Conservation (phyloP, 2,797 vertebrate species). For the Micromesistius poutassou region DNA sequence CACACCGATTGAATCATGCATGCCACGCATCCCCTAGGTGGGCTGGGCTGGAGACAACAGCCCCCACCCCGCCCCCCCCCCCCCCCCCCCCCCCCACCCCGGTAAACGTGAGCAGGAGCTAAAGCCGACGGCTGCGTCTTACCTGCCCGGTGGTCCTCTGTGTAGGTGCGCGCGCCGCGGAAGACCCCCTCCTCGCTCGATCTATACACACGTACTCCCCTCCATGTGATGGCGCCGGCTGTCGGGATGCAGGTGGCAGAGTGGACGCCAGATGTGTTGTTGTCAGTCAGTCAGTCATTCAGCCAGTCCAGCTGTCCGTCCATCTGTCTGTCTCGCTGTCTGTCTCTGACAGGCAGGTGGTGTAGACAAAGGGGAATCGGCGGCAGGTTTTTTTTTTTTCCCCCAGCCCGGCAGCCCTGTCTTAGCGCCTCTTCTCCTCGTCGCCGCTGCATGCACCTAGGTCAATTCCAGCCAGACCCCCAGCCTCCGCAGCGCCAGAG, state of each 20-base stretch:
- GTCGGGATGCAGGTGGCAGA: neutral
- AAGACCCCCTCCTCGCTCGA: constrained; percentile 54
- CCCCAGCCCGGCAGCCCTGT: constrained; percentile 45
- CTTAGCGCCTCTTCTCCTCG: constrained; percentile 62
- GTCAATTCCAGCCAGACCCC: constrained; percentile 69
- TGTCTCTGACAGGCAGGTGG: constrained; percentile 45
- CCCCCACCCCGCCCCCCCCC: too few species aligned
- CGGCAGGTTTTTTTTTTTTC: constrained; percentile 49
- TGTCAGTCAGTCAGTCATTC: neutral
- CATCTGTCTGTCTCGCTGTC: neutral
- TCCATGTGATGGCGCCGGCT: neutral
- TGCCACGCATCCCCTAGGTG: neutral
- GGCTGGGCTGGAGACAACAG: neutral
- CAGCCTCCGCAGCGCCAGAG: constrained; percentile 63
- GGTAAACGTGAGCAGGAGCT: neutral
- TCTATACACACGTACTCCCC: constrained; percentile 61
- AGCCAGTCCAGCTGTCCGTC: neutral
- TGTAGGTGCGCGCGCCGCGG: constrained; percentile 51
- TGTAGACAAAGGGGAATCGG: constrained; percentile 32
- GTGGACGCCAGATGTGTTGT: too few species aligned
- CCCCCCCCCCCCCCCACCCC: too few species aligned
- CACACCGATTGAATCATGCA: neutral
- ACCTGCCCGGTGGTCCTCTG: constrained; percentile 47
- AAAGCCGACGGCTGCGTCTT: constrained; percentile 39
- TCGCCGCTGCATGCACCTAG: constrained; percentile 57